Base-by-base conservation (phyloP, 2,888 invertebrate species). In the Strigamia maritima region DNA sequence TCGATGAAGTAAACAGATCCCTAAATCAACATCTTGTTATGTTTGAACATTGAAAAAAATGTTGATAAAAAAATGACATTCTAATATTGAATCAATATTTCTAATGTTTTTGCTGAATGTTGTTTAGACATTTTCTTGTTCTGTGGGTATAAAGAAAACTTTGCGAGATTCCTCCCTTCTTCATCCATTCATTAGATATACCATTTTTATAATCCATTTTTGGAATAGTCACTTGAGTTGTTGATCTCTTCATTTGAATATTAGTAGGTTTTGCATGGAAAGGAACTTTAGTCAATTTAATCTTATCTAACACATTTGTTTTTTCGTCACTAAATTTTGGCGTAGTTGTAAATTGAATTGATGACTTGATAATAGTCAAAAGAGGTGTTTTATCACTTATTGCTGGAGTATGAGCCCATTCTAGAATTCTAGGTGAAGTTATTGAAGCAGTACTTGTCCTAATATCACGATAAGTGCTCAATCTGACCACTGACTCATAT, bases 241-340 rank as follows among this genome's bases (percentile, higher is more conserved):
- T 54, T n/a, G 60, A n/a, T 26, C 70, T 70, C 28, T 70, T 70
- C 19, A 19, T 0, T 12, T 28, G 28, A 70, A 22, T 0, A 60
- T 8, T 24, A 1, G 60, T 60, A 10, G 22, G 19, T 60, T 60
- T 60, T 22, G 60, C 60, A 60, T 70, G 70, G 28, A 70, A 70
- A 24, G 70, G 70, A 26, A 70, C 70, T 70, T 70, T 70, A 70
- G 70, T 70, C 70, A 70, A 70, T 19, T 54, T 49, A 16, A 19
- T 19, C 19, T 3, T 54, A 19, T 19, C 19, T 8, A 54, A 22
- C 4, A 1, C 44, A 44, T 16, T 44, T 1, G 4, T 12, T 19
- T 2, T 19, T 35, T 35, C 35, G 7, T 35, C 35, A 35, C 0
- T 35, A 35, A 35, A 35, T n/a, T 4, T 70, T 1, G 70, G 26